Evolutionary conservation across 2,888 invertebrate genomes (phyloP).

Genomic region (Chironomus tentans): DNA sequence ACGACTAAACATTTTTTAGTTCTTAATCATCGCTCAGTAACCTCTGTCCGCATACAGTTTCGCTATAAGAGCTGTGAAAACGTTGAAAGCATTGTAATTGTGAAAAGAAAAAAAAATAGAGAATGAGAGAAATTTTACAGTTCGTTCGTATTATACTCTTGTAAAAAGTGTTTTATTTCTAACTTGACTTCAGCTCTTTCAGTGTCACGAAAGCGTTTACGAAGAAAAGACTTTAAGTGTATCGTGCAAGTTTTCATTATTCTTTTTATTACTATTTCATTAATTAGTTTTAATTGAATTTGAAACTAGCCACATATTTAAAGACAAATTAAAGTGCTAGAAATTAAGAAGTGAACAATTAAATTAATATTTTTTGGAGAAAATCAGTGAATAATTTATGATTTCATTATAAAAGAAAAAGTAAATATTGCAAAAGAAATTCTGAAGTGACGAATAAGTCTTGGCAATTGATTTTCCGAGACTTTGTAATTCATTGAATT

Average conservation of each 20-base stretch:
- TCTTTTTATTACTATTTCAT: background rate
- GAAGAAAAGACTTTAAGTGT: constrained; percentile 4
- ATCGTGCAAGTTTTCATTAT: background rate
- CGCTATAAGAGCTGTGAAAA: constrained; percentile 18
- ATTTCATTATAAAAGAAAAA: background rate
- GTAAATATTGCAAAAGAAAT: no score
- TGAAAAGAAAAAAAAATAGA: constrained; percentile 21
- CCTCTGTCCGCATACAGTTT: background rate
- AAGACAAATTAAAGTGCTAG: background rate
- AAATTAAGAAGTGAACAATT: background rate
- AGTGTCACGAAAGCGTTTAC: constrained; percentile 24
- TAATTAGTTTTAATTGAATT: background rate
- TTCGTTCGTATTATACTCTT: background rate
- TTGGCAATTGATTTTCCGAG: no score
- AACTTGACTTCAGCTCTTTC: constrained; percentile 23
- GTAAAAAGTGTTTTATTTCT: constrained; percentile 22
- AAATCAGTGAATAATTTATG: background rate
- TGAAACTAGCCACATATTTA: background rate
- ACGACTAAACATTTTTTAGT: no score
- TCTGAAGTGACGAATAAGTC: no score
- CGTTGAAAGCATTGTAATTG: constrained; percentile 12
- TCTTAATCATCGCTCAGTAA: no score
- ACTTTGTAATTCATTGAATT: no score
- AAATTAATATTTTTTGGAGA: background rate
- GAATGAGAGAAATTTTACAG: constrained; percentile 18